A percentile compares a stretch with the other conserved stretches of the same genome.
Evolutionary conservation across 2,888 invertebrate genomes (phyloP).

Genomic region (Drosophila paranaensis): DNA sequence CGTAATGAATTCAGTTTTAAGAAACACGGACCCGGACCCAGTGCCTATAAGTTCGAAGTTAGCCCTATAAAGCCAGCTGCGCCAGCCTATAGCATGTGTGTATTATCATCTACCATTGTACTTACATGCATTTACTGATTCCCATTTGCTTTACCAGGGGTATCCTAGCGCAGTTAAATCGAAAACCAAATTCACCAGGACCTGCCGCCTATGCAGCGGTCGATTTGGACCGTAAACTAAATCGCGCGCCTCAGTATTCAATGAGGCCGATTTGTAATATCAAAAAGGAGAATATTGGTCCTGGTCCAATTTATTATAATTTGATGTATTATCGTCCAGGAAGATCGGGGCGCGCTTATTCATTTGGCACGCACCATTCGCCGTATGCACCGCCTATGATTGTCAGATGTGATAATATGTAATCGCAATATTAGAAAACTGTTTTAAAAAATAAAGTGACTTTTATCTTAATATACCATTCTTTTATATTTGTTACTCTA

Average conservation of each 20-base stretch:
- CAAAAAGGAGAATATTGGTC: slow-evolving; percentile 49
- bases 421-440: slow-evolving; percentile 71
- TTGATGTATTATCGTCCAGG: slow-evolving; percentile 81
- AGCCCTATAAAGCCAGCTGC: slow-evolving; percentile 62
- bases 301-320: slow-evolving; percentile 81
- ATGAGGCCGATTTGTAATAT: slow-evolving; percentile 60
- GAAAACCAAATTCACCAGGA: slow-evolving; percentile 77
- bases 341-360: slow-evolving; percentile 72
- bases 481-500: background rate
- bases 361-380: slow-evolving; percentile 82
- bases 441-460: slow-evolving; percentile 22
- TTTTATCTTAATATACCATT: background rate
- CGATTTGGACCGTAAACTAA: slow-evolving; percentile 64
- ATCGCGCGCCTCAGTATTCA: slow-evolving; percentile 75
- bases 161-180: slow-evolving; percentile 46
- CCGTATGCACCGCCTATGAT: slow-evolving; percentile 82
- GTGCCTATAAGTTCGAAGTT: slow-evolving; percentile 75
- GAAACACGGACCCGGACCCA: slow-evolving; percentile 78
- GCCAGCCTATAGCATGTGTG: slow-evolving; percentile 82
- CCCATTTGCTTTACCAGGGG: slow-evolving; percentile 65
- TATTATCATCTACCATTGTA: slow-evolving; percentile 8
- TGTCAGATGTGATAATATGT: slow-evolving; percentile 83
- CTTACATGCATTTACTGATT: background rate
- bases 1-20: slow-evolving; percentile 71
- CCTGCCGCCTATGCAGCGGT: slow-evolving; percentile 81